Evolutionary conservation across 2,113 vertebrate species (phyloP).

Genomic region (Equus przewalskii): DNA sequence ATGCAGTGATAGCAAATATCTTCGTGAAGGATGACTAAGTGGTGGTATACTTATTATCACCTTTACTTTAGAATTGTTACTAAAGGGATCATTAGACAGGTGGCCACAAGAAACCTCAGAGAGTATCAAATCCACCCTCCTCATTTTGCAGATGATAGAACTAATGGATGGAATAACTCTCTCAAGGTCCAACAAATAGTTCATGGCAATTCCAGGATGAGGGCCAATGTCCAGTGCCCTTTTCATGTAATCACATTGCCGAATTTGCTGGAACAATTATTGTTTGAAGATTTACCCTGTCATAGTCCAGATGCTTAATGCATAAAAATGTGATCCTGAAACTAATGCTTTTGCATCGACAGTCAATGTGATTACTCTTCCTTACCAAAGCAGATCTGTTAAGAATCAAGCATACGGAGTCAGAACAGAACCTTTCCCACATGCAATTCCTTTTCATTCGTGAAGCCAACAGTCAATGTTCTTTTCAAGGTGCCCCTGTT

Average conservation of each 20-base stretch:
- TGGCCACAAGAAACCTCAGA: neutral
- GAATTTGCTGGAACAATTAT: conserved; percentile 50
- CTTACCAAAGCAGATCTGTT: neutral
- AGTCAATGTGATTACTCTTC: neutral
- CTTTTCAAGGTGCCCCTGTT: conserved; percentile 54
- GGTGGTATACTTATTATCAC: neutral
- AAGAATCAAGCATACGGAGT: conserved; percentile 6
- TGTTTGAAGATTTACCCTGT: conserved; percentile 14
- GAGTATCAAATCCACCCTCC: neutral
- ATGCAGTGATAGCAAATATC: neutral
- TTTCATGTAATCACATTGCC: neutral
- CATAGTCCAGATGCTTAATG: conserved; percentile 60
- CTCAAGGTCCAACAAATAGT: neutral
- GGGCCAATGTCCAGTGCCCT: neutral
- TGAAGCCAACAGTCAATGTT: neutral
- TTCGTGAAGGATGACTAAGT: neutral
- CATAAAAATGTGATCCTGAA: conserved; percentile 65
- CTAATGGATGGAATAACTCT: neutral
- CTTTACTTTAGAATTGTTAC: neutral
- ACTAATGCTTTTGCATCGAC: conserved; percentile 17
- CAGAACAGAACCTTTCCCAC: neutral
- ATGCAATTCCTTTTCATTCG: conserved; percentile 54
- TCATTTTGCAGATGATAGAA: conserved; percentile 9
- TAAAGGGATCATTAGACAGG: neutral
- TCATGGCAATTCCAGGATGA: neutral